These are phyloP conservation scores for Chrosomus eos DNA, from an alignment of 2,797 vertebrate genomes.

Conservation along the genomic window DNA sequence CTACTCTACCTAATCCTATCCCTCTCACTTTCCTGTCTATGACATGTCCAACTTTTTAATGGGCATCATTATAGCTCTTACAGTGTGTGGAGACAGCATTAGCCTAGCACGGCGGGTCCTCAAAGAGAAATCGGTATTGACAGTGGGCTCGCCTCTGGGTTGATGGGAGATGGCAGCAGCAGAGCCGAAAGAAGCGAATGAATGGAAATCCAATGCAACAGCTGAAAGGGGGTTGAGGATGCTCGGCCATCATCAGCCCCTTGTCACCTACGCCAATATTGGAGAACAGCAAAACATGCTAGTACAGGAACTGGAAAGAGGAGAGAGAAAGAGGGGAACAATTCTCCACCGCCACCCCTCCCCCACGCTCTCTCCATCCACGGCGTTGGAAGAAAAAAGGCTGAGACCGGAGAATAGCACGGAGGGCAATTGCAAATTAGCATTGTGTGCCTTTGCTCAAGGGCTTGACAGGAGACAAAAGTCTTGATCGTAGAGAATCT, in stretches of 20 bases:
- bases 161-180: constrained; percentile 66
- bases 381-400: constrained; percentile 31
- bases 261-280: constrained; percentile 25
- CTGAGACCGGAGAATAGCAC: constrained; percentile 58
- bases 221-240: constrained; percentile 58
- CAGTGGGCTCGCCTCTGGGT: constrained; percentile 57
- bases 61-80: constrained; percentile 8
- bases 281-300: constrained; percentile 45
- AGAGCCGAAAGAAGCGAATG: constrained; percentile 53
- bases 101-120: constrained; percentile 45
- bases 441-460: constrained; percentile 64
- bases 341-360: constrained; percentile 61
- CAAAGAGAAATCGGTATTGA: constrained; percentile 54
- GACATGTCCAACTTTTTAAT: constrained; percentile 50
- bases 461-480: constrained; percentile 56
- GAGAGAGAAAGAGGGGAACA: constrained; percentile 57
- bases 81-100: constrained; percentile 31
- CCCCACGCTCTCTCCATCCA: constrained; percentile 45
- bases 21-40: constrained; percentile 49
- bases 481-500: constrained; percentile 13
- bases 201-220: constrained; percentile 65
- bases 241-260: constrained; percentile 31
- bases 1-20: too few relatives aligned
- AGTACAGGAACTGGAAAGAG: constrained; percentile 41
- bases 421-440: constrained; percentile 71